phyloP scores from a whole-genome alignment of 2,113 vertebrate genomes.

The Riparia riparia region DNA sequence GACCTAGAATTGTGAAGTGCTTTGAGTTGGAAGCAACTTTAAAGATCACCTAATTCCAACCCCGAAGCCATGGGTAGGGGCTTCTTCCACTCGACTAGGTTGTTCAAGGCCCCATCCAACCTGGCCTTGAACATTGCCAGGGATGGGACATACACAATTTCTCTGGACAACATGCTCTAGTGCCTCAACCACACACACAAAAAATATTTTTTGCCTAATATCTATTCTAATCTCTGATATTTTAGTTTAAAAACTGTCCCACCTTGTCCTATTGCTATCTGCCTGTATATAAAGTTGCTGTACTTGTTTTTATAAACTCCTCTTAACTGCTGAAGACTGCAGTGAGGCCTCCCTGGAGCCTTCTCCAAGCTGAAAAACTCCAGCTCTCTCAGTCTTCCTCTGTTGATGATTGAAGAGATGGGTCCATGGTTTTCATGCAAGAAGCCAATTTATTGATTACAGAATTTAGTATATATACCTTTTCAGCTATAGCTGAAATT shows the following conservation, averaged over 20 bases:
- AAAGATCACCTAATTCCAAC: not conserved
- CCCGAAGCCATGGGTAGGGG: too few species aligned
- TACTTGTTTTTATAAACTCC: not conserved
- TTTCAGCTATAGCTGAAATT: not conserved
- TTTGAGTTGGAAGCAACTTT: not conserved
- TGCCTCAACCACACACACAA: not conserved
- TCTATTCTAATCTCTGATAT: not conserved
- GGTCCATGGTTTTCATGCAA: not conserved
- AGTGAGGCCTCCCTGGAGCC: too few species aligned
- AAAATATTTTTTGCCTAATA: too few species aligned
- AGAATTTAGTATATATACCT: not conserved
- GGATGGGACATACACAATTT: not conserved
- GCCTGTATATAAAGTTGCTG: not conserved
- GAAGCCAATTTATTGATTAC: not conserved
- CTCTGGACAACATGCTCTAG: not conserved
- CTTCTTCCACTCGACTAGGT: not conserved
- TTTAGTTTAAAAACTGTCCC: not conserved
- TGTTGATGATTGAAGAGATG: not conserved
- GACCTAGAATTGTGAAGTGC: not conserved
- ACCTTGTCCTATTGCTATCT: not conserved
- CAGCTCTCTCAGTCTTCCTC: not conserved
- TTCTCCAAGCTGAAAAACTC: not conserved
- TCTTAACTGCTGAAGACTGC: not conserved
- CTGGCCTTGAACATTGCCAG: not conserved
- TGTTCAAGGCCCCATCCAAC: not conserved